These are phyloP conservation scores for Adineta ricciae DNA, from an alignment of 2,888 invertebrate genomes.

Conservation along the genomic window DNA sequence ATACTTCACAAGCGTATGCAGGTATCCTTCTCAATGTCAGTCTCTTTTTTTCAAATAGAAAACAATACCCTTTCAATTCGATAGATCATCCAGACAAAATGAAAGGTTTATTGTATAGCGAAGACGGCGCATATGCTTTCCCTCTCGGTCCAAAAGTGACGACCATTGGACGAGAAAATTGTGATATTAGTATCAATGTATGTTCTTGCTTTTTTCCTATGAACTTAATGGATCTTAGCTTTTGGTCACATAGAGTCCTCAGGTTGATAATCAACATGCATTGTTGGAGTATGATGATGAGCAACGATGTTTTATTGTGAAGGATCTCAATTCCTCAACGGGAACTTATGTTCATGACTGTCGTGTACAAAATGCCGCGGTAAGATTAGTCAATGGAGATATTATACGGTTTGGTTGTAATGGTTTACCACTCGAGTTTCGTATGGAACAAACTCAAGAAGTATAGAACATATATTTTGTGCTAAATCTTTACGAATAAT, in stretches of 20 bases:
- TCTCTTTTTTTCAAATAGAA: too few species aligned
- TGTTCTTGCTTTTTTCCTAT: too few species aligned
- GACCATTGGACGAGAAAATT: slow-evolving; percentile 48
- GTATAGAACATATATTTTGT: neutral
- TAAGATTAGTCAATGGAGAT: slow-evolving; percentile 46
- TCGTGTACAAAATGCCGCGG: slow-evolving; percentile 49
- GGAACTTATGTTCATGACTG: slow-evolving; percentile 50
- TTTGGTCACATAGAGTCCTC: slow-evolving; percentile 34
- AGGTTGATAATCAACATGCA: slow-evolving; percentile 48
- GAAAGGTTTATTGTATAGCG: slow-evolving; percentile 30
- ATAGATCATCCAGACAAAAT: neutral
- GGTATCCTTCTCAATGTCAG: neutral
- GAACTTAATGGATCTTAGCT: too few species aligned
- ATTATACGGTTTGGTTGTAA: slow-evolving; percentile 45
- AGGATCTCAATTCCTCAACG: slow-evolving; percentile 48
- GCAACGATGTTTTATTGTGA: slow-evolving; percentile 46
- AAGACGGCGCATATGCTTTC: slow-evolving; percentile 36
- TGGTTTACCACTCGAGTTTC: slow-evolving; percentile 44
- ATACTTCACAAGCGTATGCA: neutral
- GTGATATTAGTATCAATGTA: slow-evolving; percentile 48
- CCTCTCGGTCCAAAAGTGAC: slow-evolving; percentile 47
- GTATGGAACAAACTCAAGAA: slow-evolving; percentile 38
- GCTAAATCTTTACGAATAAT: too few species aligned
- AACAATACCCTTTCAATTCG: neutral
- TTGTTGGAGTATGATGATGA: slow-evolving; percentile 47